phyloP scores from a whole-genome alignment of 2,888 invertebrate species.

The Bellardia pandia region DNA sequence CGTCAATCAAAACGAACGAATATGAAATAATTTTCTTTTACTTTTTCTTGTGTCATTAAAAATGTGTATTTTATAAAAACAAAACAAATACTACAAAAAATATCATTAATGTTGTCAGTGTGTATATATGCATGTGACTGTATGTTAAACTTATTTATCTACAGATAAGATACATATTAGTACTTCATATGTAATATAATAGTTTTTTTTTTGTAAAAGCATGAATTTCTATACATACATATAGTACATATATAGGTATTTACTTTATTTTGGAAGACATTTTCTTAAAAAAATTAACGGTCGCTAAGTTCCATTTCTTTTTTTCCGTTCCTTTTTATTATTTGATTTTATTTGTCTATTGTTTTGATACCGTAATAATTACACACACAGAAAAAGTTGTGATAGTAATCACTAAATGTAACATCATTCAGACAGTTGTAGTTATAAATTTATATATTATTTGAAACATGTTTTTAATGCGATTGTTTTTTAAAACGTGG shows the following conservation, averaged over 20 bases:
- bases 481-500: too few species aligned
- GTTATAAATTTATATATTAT: background rate
- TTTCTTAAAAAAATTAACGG: constrained; percentile 52
- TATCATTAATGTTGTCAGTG: constrained; percentile 28
- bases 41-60: constrained; percentile 75
- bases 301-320: constrained; percentile 35
- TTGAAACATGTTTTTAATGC: too few species aligned
- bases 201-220: background rate
- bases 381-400: background rate
- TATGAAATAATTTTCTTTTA: constrained; percentile 74
- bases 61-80: background rate
- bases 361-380: constrained; percentile 34
- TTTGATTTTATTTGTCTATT: constrained; percentile 22
- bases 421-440: background rate
- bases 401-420: background rate
- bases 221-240: background rate
- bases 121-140: background rate
- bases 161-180: too few species aligned
- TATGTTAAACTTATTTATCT: constrained; percentile 11
- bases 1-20: constrained; percentile 81
- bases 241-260: background rate
- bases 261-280: background rate
- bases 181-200: too few species aligned
- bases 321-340: constrained; percentile 11
- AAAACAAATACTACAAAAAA: constrained; percentile 32